Base-by-base conservation (phyloP, 2,888 invertebrate species). In the Nipponacmea schrenckii region DNA sequence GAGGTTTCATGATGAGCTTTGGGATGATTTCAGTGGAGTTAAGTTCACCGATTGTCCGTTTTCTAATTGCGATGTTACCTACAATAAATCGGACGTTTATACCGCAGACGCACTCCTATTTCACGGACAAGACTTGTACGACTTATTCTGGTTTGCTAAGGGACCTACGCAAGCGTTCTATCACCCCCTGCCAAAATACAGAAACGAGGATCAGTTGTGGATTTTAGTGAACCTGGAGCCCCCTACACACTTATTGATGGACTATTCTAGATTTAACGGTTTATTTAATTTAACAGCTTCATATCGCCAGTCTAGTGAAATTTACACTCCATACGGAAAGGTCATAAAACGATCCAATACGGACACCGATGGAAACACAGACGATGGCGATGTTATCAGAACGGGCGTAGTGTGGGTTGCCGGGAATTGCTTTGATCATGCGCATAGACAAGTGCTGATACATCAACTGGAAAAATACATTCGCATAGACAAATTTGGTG, bases 231-330 rank as follows among this genome's bases (percentile, higher is more conserved):
- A 24, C 20, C 17, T 20, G 10, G 68, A 68, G 46, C 62, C 68
- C 2, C 68, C 68, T 44, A 12, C 62, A 0, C 27, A 45, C 20
- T 3, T 10, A 20, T 4, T 50, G n/a, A 50, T 50, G 1, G 20
- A 50, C 20, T 12, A 20, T 7, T 17, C n/a, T 20, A 14, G 31
- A 44, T 68, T 39, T 44, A 26, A 14, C 5, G 45, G 45, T 15
- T n/a, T 68, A 15, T 68, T 68, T 24, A 68, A 68, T 45, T 68
- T 62, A 62, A 68, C 68, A n/a, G 8, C 20, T 1, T 17, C 39
- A 5, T 68, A 68, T 27, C 26, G 68, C 12, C 15, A 17, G 56
- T 62, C 48, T 8, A 50, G n/a, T 17, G 50, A 50, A 20, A 20
- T 20, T 20, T 17, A 20, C 17, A 50, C 17, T 14, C 10, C 50